These are phyloP conservation scores for Melanotaenia trifasciata DNA, from an alignment of 2,797 vertebrate species.

Conservation along the genomic window DNA sequence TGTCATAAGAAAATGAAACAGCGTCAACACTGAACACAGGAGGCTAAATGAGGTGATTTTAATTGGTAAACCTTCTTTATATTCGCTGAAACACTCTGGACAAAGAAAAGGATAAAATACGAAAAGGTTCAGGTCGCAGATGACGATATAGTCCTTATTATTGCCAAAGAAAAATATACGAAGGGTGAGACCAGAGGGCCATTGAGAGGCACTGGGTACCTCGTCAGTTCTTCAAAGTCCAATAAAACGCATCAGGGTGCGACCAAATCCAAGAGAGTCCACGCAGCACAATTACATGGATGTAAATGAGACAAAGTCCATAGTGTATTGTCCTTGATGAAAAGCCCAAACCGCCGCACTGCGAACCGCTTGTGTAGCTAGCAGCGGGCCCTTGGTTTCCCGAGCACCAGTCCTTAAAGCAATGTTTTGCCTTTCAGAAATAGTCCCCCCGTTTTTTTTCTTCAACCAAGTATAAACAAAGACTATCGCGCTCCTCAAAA, in stretches of 20 bases:
- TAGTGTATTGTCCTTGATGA: slow-evolving; percentile 61
- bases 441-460: slow-evolving; percentile 28
- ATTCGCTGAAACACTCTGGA: slow-evolving; percentile 66
- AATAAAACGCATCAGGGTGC: slow-evolving; percentile 43
- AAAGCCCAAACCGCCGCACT: slow-evolving; percentile 38
- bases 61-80: slow-evolving; percentile 65
- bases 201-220: slow-evolving; percentile 50
- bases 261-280: slow-evolving; percentile 67
- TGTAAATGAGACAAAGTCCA: slow-evolving; percentile 56
- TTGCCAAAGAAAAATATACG: slow-evolving; percentile 61
- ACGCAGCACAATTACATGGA: slow-evolving; percentile 15
- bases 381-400: slow-evolving; percentile 53
- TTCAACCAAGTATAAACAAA: slow-evolving; percentile 15
- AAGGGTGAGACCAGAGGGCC: slow-evolving; percentile 59
- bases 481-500: slow-evolving; percentile 23
- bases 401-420: slow-evolving; percentile 41
- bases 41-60: slow-evolving; percentile 65
- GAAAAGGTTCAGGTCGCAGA: slow-evolving; percentile 53
- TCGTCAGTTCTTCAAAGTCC: slow-evolving; percentile 73
- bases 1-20: slow-evolving; percentile 69
- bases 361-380: slow-evolving; percentile 45
- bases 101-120: slow-evolving; percentile 50
- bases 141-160: slow-evolving; percentile 67
- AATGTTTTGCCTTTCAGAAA: slow-evolving; percentile 13
- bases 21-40: slow-evolving; percentile 76